These are phyloP conservation scores for Ascaphus truei DNA, from an alignment of 2,113 vertebrate species.

Conservation along the genomic window DNA sequence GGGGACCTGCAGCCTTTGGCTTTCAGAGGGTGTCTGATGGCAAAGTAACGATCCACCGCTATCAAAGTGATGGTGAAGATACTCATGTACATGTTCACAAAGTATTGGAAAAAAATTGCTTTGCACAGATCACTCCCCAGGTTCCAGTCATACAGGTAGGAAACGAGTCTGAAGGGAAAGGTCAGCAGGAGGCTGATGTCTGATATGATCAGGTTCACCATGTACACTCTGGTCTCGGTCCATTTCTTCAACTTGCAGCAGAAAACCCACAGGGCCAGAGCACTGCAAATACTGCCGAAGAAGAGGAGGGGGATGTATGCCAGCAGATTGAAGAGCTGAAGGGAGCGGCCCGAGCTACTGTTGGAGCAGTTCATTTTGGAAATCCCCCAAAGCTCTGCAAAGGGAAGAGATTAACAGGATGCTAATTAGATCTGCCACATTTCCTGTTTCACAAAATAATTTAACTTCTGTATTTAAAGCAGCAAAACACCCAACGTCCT, in stretches of 20 bases:
- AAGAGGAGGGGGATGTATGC: constrained; percentile 10
- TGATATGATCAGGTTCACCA: constrained; percentile 39
- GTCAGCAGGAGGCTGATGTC: constrained; percentile 33
- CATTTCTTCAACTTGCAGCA: constrained; percentile 26
- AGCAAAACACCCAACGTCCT: too few relatives aligned
- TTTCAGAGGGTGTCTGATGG: constrained; percentile 53
- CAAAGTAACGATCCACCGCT: constrained; percentile 50
- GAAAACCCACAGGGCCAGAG: constrained; percentile 31
- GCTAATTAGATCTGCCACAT: too few relatives aligned
- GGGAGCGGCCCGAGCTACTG: not conserved
- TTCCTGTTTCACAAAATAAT: too few relatives aligned
- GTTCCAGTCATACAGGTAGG: constrained; percentile 1
- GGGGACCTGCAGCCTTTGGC: constrained; percentile 41
- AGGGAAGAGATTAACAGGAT: too few relatives aligned
- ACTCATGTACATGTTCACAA: constrained; percentile 54
- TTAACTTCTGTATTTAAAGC: too few relatives aligned
- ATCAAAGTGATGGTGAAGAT: constrained; percentile 44
- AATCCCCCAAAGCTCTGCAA: too few relatives aligned
- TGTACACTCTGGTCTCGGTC: constrained; percentile 41
- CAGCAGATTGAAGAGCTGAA: not conserved
- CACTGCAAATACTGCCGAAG: constrained; percentile 24
- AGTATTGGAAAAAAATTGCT: constrained; percentile 43
- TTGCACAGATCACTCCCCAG: constrained; percentile 1
- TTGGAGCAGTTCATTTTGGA: not conserved
- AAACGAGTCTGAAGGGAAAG: constrained; percentile 38